These are phyloP conservation scores for Antheraea pernyi DNA, from an alignment of 1,140 invertebrate genomes.

Conservation along the genomic window DNA sequence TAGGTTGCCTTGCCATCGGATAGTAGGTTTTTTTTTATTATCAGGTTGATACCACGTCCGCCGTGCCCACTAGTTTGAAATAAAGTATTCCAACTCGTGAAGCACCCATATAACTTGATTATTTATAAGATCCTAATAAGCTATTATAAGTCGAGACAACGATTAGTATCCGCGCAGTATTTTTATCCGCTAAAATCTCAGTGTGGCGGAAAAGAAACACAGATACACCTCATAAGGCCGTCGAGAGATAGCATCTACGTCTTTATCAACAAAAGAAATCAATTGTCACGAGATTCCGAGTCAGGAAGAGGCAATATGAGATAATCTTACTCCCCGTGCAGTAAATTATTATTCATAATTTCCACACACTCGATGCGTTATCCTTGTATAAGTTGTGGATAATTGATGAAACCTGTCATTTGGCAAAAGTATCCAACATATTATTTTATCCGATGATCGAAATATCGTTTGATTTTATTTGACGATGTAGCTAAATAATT, in stretches of 20 bases:
- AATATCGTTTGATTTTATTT: no score
- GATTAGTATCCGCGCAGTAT: not conserved
- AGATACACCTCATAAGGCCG: not conserved
- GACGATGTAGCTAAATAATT: no score
- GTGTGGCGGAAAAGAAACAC: not conserved
- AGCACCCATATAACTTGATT: not conserved
- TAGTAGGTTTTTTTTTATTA: no score
- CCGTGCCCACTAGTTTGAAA: no score
- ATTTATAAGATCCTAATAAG: not conserved
- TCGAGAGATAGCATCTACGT: not conserved
- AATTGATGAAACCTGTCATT: not conserved
- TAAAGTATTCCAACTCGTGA: no score
- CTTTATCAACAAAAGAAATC: slow-evolving; percentile 5
- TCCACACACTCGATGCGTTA: slow-evolving; percentile 2
- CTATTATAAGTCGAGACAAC: not conserved
- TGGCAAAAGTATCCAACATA: not conserved
- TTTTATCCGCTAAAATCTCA: not conserved
- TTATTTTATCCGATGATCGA: not conserved
- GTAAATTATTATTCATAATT: slow-evolving; percentile 1
- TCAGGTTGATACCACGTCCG: no score
- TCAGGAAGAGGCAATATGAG: not conserved
- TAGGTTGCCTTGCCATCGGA: no score
- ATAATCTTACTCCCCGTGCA: not conserved
- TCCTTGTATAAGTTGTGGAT: not conserved
- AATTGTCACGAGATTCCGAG: not conserved